Base-by-base conservation (phyloP, 2,888 invertebrate species). In the Epiblema foenella region DNA sequence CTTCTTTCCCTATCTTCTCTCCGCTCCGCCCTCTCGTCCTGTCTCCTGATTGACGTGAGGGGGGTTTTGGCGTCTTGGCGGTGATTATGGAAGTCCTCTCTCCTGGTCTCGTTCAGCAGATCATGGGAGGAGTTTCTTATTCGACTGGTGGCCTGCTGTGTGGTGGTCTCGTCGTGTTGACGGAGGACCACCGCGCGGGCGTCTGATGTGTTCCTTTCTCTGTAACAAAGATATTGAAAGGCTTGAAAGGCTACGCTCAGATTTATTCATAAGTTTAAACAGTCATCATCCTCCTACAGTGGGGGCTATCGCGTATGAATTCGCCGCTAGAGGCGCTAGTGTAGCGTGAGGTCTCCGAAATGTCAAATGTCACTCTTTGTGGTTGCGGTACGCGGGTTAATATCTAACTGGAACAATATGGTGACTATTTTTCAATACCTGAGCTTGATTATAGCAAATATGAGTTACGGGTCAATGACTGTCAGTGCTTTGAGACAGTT, bases 121-220 rank as follows among this genome's bases (percentile, higher is more conserved):
- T 81, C 81, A 12, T 81, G 84, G 3, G 85, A 79, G 12, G 86
- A 80, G 72, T 78, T 77, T 54, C 87, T 73, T 1, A 81, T 82
- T 57, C 76, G 95, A 89, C 85, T 94, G 76, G 95, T 95, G 76
- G 95, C 95, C 73, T 60, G 60, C 1, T 46, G 60, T 0, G 94
- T 94, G 15, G 95, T 94, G 12, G 94, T 94, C 57, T 94, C 94
- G 77, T 91, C 89, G 74, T 88, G 89, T 59, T 89, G 89, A 1
- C 91, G 81, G 3, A 93, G 84, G 24, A 88, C 84, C 0, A 88
- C 90, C 9, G 89, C 90, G 73, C 91, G 86, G 18, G 91, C 91
- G 76, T 88, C 91, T 9, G 93, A 92, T 7, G 93, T 91, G 79
- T 93, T 93, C 58, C 93, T 89, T 73, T 94, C 94, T 77, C 95